Evolutionary conservation across 1,140 invertebrate genomes (phyloP), one percentile per base, ranked within the genome.

Genomic region (Ptiloglossa arizonensis): DNA sequence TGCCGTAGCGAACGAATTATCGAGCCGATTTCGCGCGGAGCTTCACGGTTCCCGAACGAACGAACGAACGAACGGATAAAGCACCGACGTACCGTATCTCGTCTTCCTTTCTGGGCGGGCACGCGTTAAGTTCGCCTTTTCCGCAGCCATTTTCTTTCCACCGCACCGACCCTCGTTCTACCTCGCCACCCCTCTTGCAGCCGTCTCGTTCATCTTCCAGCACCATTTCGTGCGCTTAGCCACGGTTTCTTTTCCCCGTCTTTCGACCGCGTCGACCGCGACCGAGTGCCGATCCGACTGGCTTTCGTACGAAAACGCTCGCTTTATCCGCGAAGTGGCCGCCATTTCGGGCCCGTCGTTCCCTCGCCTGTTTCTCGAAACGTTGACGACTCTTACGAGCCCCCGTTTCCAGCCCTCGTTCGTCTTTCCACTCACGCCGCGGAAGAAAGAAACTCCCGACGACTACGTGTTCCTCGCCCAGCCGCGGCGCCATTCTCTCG

Each of bases 261-360:
- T 15, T 46, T 46, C 9, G 6, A 11, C 22, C 41, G 19, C 44
- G 41, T 5, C 50, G 54, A 60, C 35, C 48, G 62, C 68, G 54
- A n/a, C 78, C 66, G 75, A 81, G 79, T 56, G 35, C 62, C 75
- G 75, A 78, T 71, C 60, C 67, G 56, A 71, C 79, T 48, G 70
- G 74, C 67, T 81, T 71, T 78, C 74, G 29, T 50, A 62, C 79
- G 74, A 81, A 78, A 81, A 81, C 60, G 76, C 54, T 72, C 54
- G 67, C 68, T 81, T 81, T 78, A 78, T 80, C 66, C 79, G 38
- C 48, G 50, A 69, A 80, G 79, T 80, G 66, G 73, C 50, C 79
- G 66, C 48, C 73, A 80, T 80, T 80, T 67, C 59, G 59, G 64
- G 22, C 22, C 66, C 64, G 52, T n/a, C 57, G 32, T 68, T 50